Conservation (phyloP, 1,140 invertebrate genomes). For the Pseudomyrmex concolor region DNA sequence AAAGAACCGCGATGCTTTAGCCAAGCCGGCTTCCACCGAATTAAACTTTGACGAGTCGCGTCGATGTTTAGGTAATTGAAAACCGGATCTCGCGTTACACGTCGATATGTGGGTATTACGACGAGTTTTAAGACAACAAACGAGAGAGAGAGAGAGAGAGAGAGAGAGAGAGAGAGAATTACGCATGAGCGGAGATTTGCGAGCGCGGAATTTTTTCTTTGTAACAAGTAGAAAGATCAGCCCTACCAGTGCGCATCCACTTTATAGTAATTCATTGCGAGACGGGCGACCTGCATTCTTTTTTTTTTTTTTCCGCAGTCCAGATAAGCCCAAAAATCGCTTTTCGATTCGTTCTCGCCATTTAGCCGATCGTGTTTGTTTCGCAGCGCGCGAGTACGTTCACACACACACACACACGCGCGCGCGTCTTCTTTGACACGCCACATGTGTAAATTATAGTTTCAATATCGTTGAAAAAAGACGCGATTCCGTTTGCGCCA, state of each 20-base stretch:
- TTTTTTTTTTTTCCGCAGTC: not conserved
- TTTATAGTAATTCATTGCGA: conserved; percentile 29
- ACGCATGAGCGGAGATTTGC: not conserved
- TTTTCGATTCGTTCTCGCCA: conserved; percentile 33
- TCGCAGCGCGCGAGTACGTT: not conserved
- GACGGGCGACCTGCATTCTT: not conserved
- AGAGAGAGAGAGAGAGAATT: conserved; percentile 15
- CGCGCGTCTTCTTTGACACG: not conserved
- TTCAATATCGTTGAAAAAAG: conserved; percentile 24
- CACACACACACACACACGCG: not conserved
- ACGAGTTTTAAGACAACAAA: not conserved
- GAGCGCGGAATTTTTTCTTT: not conserved
- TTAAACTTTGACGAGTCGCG: conserved; percentile 23
- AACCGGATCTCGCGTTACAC: not conserved
- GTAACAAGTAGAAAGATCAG: conserved; percentile 45
- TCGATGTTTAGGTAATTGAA: not conserved
- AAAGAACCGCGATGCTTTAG: not conserved
- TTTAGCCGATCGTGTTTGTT: conserved; percentile 9
- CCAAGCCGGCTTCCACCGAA: not conserved
- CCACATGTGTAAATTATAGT: conserved; percentile 6
- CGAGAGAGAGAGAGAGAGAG: not conserved
- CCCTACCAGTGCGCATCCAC: not conserved
- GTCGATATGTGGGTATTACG: not conserved
- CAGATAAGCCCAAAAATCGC: conserved; percentile 38
- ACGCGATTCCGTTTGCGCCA: not conserved